A percentile compares a stretch with the other conserved stretches of the same genome.
Conservation (phyloP, 2,797 vertebrate genomes). For the Catamblyrhynchus diadema region DNA sequence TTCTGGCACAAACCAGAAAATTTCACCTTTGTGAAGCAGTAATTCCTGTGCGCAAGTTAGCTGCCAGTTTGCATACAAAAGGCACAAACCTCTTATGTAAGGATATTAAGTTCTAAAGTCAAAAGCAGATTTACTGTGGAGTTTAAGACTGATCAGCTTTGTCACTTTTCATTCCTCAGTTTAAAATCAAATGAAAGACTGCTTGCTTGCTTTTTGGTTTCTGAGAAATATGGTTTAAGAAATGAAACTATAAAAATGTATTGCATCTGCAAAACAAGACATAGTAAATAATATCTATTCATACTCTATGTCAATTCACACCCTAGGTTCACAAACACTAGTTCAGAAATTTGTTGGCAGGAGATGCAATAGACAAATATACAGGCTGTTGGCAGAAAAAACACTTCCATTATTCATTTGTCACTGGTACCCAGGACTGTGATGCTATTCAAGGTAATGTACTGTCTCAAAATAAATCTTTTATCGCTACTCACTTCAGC, state of each 20-base stretch:
- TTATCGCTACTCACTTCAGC: conserved; percentile 29
- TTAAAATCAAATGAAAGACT: conserved; percentile 9
- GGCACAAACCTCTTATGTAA: neutral
- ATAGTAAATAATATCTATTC: conserved; percentile 35
- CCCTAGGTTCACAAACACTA: neutral
- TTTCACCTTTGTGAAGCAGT: neutral
- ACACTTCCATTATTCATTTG: conserved; percentile 47
- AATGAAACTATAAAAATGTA: neutral
- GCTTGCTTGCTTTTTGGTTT: neutral
- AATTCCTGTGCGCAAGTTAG: neutral
- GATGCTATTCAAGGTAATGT: conserved; percentile 59
- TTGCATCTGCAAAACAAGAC: neutral
- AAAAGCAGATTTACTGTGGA: neutral
- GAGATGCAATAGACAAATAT: conserved; percentile 20
- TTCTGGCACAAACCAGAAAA: neutral
- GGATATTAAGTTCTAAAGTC: neutral
- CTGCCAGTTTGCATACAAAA: neutral
- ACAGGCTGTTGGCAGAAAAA: conserved; percentile 28
- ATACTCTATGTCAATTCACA: conserved; percentile 11
- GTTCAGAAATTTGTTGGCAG: conserved; percentile 21
- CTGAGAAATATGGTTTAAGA: neutral
- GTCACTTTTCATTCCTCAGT: neutral
- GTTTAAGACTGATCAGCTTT: neutral
- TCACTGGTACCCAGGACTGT: neutral
- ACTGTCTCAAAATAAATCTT: conserved; percentile 53